phyloP scores from a whole-genome alignment of 2,113 vertebrate genomes.

The Boleophthalmus pectinirostris region DNA sequence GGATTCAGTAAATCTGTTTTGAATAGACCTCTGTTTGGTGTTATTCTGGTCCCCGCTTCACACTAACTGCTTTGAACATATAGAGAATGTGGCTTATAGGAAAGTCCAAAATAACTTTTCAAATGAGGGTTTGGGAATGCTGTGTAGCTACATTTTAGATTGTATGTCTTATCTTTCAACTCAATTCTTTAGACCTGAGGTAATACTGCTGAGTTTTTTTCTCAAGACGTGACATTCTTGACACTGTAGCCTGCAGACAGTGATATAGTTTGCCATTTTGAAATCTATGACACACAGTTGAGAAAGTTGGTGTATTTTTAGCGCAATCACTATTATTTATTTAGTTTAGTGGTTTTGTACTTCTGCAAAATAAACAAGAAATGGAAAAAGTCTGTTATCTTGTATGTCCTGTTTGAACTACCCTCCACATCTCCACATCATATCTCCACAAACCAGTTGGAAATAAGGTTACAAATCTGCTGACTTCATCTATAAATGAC shows the following conservation, averaged over 20 bases:
- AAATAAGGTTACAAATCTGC: background rate
- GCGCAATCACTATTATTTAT: background rate
- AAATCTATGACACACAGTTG: background rate
- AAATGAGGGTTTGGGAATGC: background rate
- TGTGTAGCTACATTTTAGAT: background rate
- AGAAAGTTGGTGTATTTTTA: background rate
- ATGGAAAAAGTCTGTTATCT: background rate
- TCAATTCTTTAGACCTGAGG: slow-evolving; percentile 2
- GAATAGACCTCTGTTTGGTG: slow-evolving; percentile 16
- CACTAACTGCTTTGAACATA: background rate
- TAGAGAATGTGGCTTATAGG: background rate
- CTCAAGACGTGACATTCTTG: background rate
- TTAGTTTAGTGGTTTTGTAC: background rate
- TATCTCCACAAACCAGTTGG: background rate
- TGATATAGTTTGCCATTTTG: background rate
- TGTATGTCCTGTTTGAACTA: background rate
- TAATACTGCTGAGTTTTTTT: background rate
- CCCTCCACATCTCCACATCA: background rate
- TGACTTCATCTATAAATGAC: background rate
- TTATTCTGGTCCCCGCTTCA: slow-evolving; percentile 6
- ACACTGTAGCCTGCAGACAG: background rate
- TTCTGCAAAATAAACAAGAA: background rate
- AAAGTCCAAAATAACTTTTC: background rate
- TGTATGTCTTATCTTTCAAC: background rate
- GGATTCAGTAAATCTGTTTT: background rate